Evolutionary conservation across 2,888 invertebrate species (phyloP).

Genomic region (Torymus texanus): DNA sequence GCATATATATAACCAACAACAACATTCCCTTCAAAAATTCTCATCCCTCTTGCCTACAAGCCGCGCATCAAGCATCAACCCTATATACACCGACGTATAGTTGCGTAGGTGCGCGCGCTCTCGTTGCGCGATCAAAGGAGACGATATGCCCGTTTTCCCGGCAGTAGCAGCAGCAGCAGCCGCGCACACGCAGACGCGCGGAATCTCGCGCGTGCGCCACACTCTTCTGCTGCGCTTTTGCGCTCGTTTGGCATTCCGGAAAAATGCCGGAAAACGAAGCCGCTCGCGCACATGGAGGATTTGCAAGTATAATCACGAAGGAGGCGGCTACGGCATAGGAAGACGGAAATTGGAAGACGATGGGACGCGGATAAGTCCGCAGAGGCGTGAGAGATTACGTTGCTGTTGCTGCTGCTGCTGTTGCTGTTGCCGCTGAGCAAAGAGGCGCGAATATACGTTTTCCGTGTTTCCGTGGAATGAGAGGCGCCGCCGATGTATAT

Average conservation of each 20-base stretch:
- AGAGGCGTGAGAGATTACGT: conserved; percentile 42
- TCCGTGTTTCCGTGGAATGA: conserved; percentile 37
- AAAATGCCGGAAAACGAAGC: conserved; percentile 42
- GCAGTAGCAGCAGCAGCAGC: not conserved
- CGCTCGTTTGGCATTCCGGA: conserved; percentile 45
- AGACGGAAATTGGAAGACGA: conserved; percentile 54
- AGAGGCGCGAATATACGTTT: conserved; percentile 37
- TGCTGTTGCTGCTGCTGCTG: too few relatives aligned
- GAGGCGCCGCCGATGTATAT: not conserved
- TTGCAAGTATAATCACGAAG: conserved; percentile 49
- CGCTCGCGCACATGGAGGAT: conserved; percentile 4
- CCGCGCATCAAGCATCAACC: too few relatives aligned
- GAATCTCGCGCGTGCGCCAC: not conserved
- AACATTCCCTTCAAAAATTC: too few relatives aligned
- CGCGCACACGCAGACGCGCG: not conserved
- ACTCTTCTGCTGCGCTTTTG: not conserved
- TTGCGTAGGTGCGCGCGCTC: not conserved
- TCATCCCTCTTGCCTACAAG: too few relatives aligned
- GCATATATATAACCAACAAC: too few relatives aligned
- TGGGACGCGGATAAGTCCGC: conserved; percentile 47
- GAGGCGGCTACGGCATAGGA: conserved; percentile 3
- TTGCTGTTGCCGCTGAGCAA: too few relatives aligned
- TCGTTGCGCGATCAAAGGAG: conserved; percentile 18
- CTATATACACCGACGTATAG: too few relatives aligned
- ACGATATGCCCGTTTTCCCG: conserved; percentile 15